Base-by-base conservation (phyloP, 1,140 invertebrate genomes). In the Bombyx mandarina region DNA sequence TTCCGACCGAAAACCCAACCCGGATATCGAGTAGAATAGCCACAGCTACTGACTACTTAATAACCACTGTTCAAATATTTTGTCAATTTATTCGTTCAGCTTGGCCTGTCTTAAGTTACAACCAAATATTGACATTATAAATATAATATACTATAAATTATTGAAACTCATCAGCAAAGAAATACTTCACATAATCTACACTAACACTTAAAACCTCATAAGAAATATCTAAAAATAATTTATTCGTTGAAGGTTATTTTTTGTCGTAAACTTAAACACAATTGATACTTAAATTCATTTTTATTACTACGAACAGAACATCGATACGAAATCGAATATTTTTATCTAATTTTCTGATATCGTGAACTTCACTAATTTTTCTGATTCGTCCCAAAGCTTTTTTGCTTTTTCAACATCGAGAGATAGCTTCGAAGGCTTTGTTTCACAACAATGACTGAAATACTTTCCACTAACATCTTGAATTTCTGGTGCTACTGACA, bases 391-490 rank as follows among this genome's bases (percentile, higher is more conserved):
- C 83, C 87, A 90, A 10, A 90, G 60, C 65, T 69, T 77, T 50
- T 84, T 81, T 7, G 86, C 82, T 51, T 85, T 50, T 45, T 86
- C 77, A 10, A 45, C 18, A 62, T 90, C 81, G 65, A 73, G 66
- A 22, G 85, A 88, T 43, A 79, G 45, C 57, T 78, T 78, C 1
- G 83, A 86, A 12, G 83, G 77, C 22, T 65, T 71, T n/a, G 52
- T 73, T 57, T 75, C 62, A 8, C 79, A 76, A 75, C 91, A 92
- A 56, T 92, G 88, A 43, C 75, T 72, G 63, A 91, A 93, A 69
- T 92, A 92, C 62, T 87, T 77, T 8, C 92, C 92, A 48, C 76
- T 89, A 6, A 90, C 73, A 35, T 81, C 80, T 56, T 81, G 71
- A 3, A 92, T 71, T 54, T 90, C 88, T 8, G 89, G 88, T 43